Conservation (phyloP, 2,797 vertebrate genomes). For the Nyctalus aviator region DNA sequence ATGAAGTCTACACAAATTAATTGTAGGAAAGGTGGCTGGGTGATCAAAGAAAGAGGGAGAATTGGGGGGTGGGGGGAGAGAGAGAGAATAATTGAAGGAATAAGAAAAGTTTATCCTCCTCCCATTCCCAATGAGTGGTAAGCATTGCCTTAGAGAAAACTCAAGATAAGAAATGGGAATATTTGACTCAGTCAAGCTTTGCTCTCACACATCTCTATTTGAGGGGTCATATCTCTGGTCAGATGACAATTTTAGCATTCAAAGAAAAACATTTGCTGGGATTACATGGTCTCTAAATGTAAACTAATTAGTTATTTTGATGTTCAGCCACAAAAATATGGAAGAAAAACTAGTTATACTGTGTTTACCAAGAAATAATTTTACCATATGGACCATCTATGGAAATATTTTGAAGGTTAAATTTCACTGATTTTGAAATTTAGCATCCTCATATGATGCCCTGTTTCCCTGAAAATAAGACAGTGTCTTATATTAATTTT, state of each 20-base stretch:
- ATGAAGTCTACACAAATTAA: neutral
- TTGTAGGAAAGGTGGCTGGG: no score
- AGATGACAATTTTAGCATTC: neutral
- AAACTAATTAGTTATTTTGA: neutral
- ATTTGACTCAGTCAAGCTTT: neutral
- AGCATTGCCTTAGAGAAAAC: neutral
- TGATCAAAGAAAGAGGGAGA: neutral
- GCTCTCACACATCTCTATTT: neutral
- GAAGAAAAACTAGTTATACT: neutral
- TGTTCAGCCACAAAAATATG: neutral
- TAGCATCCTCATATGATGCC: neutral
- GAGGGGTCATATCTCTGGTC: neutral
- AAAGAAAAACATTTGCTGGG: neutral
- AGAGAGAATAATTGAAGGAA: neutral
- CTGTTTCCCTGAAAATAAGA: no score
- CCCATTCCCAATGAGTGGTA: neutral
- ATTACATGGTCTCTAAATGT: neutral
- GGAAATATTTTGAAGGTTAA: neutral
- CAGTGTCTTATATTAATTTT: no score
- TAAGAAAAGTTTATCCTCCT: neutral
- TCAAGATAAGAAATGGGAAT: neutral
- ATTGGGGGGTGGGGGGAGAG: rapidly evolving
- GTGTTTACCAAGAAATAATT: neutral
- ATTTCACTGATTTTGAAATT: neutral
- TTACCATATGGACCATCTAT: neutral